phyloP scores from a whole-genome alignment of 2,113 vertebrate genomes.

The Alces alces region DNA sequence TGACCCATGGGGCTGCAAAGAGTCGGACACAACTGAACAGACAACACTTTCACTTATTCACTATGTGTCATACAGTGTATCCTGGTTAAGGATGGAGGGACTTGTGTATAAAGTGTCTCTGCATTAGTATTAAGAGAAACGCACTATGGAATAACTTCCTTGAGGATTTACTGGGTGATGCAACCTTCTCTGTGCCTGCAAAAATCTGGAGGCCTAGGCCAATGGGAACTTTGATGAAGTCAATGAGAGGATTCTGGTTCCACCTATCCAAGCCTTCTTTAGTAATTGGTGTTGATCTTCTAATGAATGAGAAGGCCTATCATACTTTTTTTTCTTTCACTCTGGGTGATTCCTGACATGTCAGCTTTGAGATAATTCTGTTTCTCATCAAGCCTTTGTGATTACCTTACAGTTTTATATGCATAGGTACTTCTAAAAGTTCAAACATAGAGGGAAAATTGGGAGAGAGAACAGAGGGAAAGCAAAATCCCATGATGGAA shows the following conservation, averaged over 20 bases:
- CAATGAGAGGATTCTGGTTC: neutral
- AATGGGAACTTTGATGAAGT: neutral
- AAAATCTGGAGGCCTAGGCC: neutral
- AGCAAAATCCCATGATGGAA: neutral
- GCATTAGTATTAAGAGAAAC: neutral
- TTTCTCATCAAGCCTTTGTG: constrained; percentile 15
- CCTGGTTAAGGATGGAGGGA: neutral
- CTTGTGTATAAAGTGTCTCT: neutral
- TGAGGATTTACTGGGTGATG: neutral
- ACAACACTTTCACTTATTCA: neutral
- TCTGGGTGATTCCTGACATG: neutral
- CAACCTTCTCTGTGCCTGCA: neutral
- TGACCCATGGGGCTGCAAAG: neutral
- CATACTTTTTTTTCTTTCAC: neutral
- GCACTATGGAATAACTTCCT: neutral
- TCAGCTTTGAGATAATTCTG: neutral
- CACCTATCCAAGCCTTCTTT: neutral
- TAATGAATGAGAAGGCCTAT: neutral
- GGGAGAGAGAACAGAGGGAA: neutral
- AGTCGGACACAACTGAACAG: rapidly evolving
- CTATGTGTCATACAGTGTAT: neutral
- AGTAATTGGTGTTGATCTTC: neutral
- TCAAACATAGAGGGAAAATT: neutral
- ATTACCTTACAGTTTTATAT: neutral
- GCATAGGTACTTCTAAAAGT: neutral